These are phyloP conservation scores for Ips nitidus DNA, from an alignment of 1,140 invertebrate species.

Conservation along the genomic window DNA sequence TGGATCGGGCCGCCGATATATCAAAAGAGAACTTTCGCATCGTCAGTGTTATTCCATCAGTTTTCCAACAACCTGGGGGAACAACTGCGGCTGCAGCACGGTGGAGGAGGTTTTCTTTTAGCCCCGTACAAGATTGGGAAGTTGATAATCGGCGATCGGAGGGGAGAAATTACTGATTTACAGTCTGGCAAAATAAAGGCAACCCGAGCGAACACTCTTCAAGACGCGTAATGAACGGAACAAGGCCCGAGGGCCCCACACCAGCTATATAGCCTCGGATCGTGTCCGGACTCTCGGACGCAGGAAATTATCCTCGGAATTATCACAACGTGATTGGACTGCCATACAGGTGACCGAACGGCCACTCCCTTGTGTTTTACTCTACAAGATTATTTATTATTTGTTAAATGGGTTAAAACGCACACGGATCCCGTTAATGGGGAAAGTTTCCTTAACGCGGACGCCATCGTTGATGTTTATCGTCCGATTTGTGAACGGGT, in stretches of 20 bases:
- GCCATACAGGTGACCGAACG: constrained; percentile 33
- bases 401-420: constrained; percentile 33
- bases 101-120: too few relatives aligned
- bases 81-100: too few relatives aligned
- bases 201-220: constrained; percentile 19
- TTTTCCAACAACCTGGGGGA: background rate
- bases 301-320: constrained; percentile 37
- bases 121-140: too few relatives aligned
- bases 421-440: constrained; percentile 27
- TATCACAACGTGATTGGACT: constrained; percentile 38
- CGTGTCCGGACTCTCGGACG: constrained; percentile 34
- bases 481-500: too few relatives aligned
- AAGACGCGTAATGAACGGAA: constrained; percentile 35
- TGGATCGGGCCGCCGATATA: constrained; percentile 15
- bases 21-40: constrained; percentile 19
- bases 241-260: constrained; percentile 18
- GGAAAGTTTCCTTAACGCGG: constrained; percentile 12
- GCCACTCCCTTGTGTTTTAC: constrained; percentile 33
- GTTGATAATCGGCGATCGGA: too few relatives aligned
- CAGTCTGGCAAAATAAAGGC: too few relatives aligned
- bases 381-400: constrained; percentile 27
- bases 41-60: background rate
- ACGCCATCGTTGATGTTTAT: too few relatives aligned
- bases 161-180: too few relatives aligned
- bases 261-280: constrained; percentile 30